Conservation (phyloP, 2,113 vertebrate species). For the Monopterus albus region DNA sequence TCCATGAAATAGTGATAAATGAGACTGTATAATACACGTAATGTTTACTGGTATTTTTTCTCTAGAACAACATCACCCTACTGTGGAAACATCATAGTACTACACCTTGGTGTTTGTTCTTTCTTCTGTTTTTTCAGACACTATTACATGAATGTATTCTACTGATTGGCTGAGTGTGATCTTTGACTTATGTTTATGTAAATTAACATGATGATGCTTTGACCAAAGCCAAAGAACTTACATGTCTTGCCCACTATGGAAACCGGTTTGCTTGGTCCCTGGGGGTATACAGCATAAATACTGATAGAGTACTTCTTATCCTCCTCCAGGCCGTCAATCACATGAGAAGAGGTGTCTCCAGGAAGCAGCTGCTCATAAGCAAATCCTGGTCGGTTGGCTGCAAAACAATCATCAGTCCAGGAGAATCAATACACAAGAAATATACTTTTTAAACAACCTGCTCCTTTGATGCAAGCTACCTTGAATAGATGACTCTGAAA, state of each 20-base stretch:
- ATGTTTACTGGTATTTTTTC: background rate
- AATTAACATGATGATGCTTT: slow-evolving; percentile 8
- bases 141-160: background rate
- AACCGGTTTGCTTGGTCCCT: slow-evolving; percentile 84
- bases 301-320: slow-evolving; percentile 86
- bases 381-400: slow-evolving; percentile 83
- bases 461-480: background rate
- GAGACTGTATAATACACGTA: background rate
- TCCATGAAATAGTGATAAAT: background rate
- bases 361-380: slow-evolving; percentile 82
- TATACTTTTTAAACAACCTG: background rate
- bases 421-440: background rate
- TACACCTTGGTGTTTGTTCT: slow-evolving; percentile 21
- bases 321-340: slow-evolving; percentile 88
- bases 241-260: slow-evolving; percentile 85
- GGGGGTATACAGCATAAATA: slow-evolving; percentile 82
- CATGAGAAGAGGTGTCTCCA: slow-evolving; percentile 82
- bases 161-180: background rate
- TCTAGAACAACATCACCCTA: slow-evolving; percentile 40
- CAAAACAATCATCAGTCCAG: slow-evolving; percentile 7
- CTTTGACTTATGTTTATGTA: background rate
- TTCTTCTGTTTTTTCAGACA: background rate
- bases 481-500: background rate
- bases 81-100: slow-evolving; percentile 46
- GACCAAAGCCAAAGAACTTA: slow-evolving; percentile 67